Evolutionary conservation across 2,888 invertebrate species (phyloP).

Genomic region (Hypena proboscidalis): DNA sequence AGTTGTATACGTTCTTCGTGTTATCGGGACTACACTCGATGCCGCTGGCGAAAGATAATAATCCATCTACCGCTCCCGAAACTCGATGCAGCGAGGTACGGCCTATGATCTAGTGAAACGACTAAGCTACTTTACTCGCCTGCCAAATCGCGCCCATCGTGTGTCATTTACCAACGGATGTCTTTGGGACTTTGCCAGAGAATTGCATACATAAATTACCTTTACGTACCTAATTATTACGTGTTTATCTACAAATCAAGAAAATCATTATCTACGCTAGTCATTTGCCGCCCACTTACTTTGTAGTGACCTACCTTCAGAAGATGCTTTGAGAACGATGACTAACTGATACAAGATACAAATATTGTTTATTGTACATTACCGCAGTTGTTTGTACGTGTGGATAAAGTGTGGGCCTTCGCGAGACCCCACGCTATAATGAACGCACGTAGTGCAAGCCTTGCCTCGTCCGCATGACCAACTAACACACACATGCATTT

Average conservation of each 20-base stretch:
- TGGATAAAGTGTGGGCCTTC: slow-evolving; percentile 32
- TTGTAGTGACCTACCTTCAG: slow-evolving; percentile 6
- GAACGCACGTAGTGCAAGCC: slow-evolving; percentile 51
- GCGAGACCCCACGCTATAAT: slow-evolving; percentile 49
- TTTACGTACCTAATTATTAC: slow-evolving; percentile 49
- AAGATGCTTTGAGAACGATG: neutral
- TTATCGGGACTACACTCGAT: neutral
- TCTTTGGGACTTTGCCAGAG: slow-evolving; percentile 56
- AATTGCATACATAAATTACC: slow-evolving; percentile 52
- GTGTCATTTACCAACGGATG: slow-evolving; percentile 57
- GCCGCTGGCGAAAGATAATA: slow-evolving; percentile 45
- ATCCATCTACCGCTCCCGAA: slow-evolving; percentile 47
- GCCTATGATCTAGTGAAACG: slow-evolving; percentile 44
- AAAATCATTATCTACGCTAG: slow-evolving; percentile 11
- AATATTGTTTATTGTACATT: slow-evolving; percentile 5
- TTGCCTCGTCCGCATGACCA: slow-evolving; percentile 69
- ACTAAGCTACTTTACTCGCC: slow-evolving; percentile 46
- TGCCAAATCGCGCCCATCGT: slow-evolving; percentile 59
- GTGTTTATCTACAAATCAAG: slow-evolving; percentile 32
- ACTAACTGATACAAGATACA: slow-evolving; percentile 2
- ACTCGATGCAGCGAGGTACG: slow-evolving; percentile 38
- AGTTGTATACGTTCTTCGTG: no score
- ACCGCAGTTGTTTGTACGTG: slow-evolving; percentile 4
- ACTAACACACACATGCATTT: slow-evolving; percentile 65
- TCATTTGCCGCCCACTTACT: slow-evolving; percentile 6